phyloP scores from a whole-genome alignment of 1,140 invertebrate genomes.

The Drosophila bocki region DNA sequence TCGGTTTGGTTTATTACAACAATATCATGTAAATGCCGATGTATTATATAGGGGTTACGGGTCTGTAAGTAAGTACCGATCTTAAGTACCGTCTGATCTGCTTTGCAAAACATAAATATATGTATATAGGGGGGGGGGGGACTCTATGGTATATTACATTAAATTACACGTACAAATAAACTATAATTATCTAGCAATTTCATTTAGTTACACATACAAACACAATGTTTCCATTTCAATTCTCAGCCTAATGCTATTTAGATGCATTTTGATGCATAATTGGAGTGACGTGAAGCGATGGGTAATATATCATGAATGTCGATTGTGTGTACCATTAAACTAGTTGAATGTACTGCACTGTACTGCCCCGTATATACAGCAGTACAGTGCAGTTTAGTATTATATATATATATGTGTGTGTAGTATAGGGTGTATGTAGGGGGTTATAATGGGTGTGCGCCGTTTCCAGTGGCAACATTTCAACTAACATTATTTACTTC shows the following conservation, averaged over 20 bases:
- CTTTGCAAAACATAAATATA: conserved; percentile 57
- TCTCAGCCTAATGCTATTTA: conserved; percentile 47
- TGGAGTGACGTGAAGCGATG: conserved; percentile 80
- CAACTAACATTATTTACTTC: conserved; percentile 78
- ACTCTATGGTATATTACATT: conserved; percentile 46
- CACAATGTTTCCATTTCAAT: conserved; percentile 59
- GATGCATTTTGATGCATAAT: conserved; percentile 80
- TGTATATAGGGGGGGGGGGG: conserved; percentile 3
- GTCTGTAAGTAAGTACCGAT: conserved; percentile 41
- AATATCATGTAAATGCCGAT: conserved; percentile 76
- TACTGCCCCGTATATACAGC: conserved; percentile 28
- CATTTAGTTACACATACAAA: conserved; percentile 76
- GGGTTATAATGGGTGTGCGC: conserved; percentile 57
- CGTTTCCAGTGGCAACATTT: conserved; percentile 67
- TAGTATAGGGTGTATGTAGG: conserved; percentile 18
- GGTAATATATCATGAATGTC: conserved; percentile 69
- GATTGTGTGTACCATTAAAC: conserved; percentile 70
- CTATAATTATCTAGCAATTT: conserved; percentile 82
- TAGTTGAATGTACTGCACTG: conserved; percentile 52
- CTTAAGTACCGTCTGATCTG: conserved; percentile 69
- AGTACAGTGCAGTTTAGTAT: conserved; percentile 25
- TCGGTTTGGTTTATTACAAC: conserved; percentile 80
- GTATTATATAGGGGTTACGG: conserved; percentile 42
- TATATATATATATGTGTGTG: not conserved
- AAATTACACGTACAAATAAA: conserved; percentile 64